phyloP scores from a whole-genome alignment of 2,797 vertebrate genomes.

The Clarias fuscus region DNA sequence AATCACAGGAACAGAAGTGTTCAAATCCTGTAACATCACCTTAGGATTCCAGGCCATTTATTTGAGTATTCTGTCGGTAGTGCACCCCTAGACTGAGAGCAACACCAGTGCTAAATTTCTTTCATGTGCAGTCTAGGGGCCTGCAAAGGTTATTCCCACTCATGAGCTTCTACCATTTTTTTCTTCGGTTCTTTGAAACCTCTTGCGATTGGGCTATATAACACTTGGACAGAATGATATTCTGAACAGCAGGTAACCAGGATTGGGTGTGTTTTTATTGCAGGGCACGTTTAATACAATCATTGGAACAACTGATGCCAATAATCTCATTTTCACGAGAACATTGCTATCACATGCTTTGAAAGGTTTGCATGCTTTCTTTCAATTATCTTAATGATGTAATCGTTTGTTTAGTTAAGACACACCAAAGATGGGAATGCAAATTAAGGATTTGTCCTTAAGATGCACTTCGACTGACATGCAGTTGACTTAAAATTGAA shows the following conservation, averaged over 20 bases:
- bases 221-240: constrained; percentile 5
- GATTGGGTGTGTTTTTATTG: background rate
- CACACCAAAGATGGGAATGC: background rate
- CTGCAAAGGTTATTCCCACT: background rate
- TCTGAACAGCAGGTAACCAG: constrained; percentile 11
- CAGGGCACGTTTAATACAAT: background rate
- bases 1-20: background rate
- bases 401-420: background rate
- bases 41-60: background rate
- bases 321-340: constrained; percentile 12
- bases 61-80: background rate
- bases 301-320: constrained; percentile 14
- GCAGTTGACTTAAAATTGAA: background rate
- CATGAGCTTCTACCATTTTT: background rate
- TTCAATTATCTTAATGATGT: background rate
- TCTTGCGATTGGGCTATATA: constrained; percentile 4
- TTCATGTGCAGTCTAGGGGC: background rate
- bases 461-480: background rate
- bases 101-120: background rate
- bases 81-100: background rate
- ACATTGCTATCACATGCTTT: background rate
- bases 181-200: background rate
- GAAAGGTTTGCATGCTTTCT: background rate
- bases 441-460: background rate
- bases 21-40: background rate